A percentile compares a stretch with the other conserved stretches of the same genome.
Conservation (phyloP, 2,888 invertebrate species). For the Euplexia lucipara region DNA sequence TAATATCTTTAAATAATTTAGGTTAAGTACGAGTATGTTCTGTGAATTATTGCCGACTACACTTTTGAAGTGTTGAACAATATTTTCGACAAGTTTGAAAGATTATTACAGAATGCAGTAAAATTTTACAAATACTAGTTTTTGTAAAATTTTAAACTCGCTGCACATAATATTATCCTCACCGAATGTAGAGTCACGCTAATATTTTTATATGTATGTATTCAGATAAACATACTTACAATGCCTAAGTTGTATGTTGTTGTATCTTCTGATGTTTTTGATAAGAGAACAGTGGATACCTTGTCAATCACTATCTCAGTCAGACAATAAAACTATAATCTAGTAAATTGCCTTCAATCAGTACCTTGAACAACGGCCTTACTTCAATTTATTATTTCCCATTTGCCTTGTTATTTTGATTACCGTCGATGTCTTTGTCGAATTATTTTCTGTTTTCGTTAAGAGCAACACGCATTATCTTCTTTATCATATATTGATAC, state of each 20-base stretch:
- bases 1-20: too few species aligned
- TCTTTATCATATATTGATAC: slow-evolving; percentile 1
- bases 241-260: background rate
- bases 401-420: slow-evolving; percentile 6
- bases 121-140: too few species aligned
- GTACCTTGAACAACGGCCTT: slow-evolving; percentile 13
- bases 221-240: background rate
- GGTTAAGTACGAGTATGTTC: too few species aligned
- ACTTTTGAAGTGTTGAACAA: background rate
- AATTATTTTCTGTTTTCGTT: background rate
- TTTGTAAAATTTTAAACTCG: too few species aligned
- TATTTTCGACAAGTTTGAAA: background rate
- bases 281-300: slow-evolving; percentile 25
- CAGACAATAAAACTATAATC: slow-evolving; percentile 23
- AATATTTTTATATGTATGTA: too few species aligned
- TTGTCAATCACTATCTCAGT: slow-evolving; percentile 24
- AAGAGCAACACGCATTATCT: background rate
- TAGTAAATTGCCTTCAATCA: slow-evolving; percentile 29
- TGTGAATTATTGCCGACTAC: too few species aligned
- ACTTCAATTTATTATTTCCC: background rate
- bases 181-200: too few species aligned
- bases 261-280: slow-evolving; percentile 19
- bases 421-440: background rate
- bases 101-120: background rate
- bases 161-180: too few species aligned